phyloP scores from a whole-genome alignment of 2,797 vertebrate species.

The Coilia nasus region DNA sequence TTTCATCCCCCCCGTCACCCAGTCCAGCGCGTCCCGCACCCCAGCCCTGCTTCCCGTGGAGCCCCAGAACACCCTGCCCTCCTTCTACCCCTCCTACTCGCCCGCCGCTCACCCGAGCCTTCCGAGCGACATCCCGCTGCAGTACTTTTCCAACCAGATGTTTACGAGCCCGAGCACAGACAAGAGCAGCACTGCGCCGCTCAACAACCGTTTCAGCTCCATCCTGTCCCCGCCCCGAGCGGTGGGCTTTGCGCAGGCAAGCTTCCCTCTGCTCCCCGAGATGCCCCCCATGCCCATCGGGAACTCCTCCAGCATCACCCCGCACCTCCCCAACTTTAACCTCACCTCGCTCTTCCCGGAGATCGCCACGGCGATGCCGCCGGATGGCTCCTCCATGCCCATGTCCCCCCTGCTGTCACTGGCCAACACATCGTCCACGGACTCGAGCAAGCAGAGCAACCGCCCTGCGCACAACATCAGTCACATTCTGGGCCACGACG shows the following conservation, averaged over 20 bases:
- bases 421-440: constrained; percentile 88
- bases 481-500: constrained; percentile 98
- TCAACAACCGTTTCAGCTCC: constrained; percentile 97
- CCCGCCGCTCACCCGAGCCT: constrained; percentile 96
- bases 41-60: constrained; percentile 94
- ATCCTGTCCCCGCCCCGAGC: constrained; percentile 96
- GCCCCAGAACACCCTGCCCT: constrained; percentile 93
- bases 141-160: constrained; percentile 98
- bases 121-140: constrained; percentile 92
- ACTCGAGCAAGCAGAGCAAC: constrained; percentile 94
- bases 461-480: constrained; percentile 99
- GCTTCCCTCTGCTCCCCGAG: constrained; percentile 96
- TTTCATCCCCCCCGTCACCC: constrained; percentile 95
- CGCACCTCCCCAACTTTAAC: constrained; percentile 97
- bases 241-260: constrained; percentile 93
- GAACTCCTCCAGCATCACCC: constrained; percentile 86
- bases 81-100: constrained; percentile 96
- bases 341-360: constrained; percentile 96
- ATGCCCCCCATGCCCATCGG: constrained; percentile 95
- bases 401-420: constrained; percentile 95
- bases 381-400: constrained; percentile 91
- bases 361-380: constrained; percentile 93
- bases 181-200: constrained; percentile 84
- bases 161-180: constrained; percentile 93
- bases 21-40: constrained; percentile 86